phyloP scores from a whole-genome alignment of 2,113 vertebrate species.

The Solenodon paradoxus region DNA sequence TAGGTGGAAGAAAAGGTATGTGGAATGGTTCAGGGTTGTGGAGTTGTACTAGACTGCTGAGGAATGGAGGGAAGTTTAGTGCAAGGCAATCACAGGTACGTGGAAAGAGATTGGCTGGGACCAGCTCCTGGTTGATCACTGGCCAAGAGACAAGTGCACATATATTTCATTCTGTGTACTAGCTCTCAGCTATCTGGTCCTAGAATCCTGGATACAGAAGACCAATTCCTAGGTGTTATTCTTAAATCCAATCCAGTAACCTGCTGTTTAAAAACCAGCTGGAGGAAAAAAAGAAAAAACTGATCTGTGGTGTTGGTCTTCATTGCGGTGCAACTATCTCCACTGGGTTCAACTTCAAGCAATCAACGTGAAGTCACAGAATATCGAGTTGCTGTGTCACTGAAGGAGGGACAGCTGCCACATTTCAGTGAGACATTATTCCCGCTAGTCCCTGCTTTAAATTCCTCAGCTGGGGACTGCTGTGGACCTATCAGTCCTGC shows the following conservation, averaged over 20 bases:
- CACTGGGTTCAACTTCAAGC: not conserved
- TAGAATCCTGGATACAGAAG: not conserved
- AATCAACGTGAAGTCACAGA: not conserved
- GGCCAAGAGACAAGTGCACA: not conserved
- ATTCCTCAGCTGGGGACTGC: not conserved
- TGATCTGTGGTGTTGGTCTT: not conserved
- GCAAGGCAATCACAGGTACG: not conserved
- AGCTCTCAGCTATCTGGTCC: not conserved
- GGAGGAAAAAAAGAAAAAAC: not conserved
- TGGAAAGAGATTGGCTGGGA: not conserved
- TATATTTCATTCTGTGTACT: not conserved
- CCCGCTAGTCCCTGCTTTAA: not conserved
- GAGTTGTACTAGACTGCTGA: not conserved
- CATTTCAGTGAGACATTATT: not conserved
- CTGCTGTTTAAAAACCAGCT: not conserved
- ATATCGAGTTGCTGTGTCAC: not conserved
- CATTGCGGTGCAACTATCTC: not conserved
- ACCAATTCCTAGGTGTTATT: not conserved
- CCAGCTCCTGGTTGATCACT: not conserved
- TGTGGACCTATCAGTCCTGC: not conserved
- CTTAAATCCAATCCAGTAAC: not conserved
- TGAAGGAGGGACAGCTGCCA: not conserved
- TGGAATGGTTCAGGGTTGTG: not conserved
- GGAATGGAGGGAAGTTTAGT: not conserved
- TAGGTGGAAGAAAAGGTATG: not conserved